phyloP scores from a whole-genome alignment of 1,140 invertebrate species.

The Aplysia californica region DNA sequence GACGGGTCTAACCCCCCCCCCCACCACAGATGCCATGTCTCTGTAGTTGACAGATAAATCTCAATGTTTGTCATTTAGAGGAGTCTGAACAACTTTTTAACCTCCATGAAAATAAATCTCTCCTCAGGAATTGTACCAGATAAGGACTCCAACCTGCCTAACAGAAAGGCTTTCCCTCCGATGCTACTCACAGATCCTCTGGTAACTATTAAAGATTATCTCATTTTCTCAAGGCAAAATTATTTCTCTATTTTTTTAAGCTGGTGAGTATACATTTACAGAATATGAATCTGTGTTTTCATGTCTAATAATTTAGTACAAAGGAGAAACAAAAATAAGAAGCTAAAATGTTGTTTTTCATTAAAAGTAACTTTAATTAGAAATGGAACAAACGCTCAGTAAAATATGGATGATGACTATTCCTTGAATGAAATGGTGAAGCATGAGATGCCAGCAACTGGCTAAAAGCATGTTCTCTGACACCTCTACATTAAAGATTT shows the following conservation, averaged over 20 bases:
- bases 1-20: not conserved
- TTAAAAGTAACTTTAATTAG: no score
- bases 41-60: not conserved
- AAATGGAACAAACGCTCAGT: no score
- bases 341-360: no score
- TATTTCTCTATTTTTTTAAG: not conserved
- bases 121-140: not conserved
- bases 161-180: slow-evolving; percentile 13
- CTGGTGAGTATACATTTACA: not conserved
- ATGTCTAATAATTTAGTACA: not conserved
- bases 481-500: no score
- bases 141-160: not conserved
- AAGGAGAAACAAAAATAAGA: no score
- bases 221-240: not conserved
- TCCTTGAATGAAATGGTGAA: no score
- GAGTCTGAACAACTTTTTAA: no score
- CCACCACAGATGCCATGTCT: not conserved
- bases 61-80: no score
- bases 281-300: not conserved
- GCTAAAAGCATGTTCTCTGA: no score
- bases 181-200: slow-evolving; percentile 1
- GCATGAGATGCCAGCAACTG: no score
- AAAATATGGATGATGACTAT: no score
- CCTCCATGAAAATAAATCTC: not conserved
- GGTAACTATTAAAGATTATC: not conserved